phyloP scores from a whole-genome alignment of 2,888 invertebrate species.

The Seira musarum region DNA sequence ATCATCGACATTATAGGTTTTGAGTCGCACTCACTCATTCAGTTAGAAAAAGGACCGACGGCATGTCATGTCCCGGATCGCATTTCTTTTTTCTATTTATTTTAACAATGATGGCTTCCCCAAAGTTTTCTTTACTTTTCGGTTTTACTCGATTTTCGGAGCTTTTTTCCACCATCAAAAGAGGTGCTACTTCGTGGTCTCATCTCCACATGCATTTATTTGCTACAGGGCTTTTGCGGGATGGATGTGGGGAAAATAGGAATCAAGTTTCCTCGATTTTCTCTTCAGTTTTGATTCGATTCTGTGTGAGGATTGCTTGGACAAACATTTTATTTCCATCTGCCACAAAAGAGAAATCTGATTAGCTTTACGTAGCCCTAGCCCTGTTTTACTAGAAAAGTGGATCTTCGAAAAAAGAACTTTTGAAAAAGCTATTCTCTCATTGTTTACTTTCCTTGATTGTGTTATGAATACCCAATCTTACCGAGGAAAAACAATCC shows the following conservation, averaged over 20 bases:
- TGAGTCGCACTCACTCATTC: too few relatives aligned
- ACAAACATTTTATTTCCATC: constrained; percentile 69
- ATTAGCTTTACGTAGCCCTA: constrained; percentile 58
- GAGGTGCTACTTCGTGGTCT: too few relatives aligned
- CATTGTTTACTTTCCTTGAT: constrained; percentile 31
- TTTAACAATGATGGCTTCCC: constrained; percentile 67
- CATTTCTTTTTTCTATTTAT: constrained; percentile 70
- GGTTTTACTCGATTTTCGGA: neutral
- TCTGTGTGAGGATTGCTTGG: constrained; percentile 48
- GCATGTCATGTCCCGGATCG: constrained; percentile 65
- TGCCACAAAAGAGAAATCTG: constrained; percentile 64
- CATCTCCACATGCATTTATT: too few relatives aligned
- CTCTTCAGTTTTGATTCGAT: too few relatives aligned
- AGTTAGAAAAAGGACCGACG: constrained; percentile 55
- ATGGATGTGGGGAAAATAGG: constrained; percentile 41
- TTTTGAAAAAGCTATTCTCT: constrained; percentile 1
- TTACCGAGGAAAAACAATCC: too few relatives aligned
- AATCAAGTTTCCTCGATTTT: constrained; percentile 63
- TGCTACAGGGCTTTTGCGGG: constrained; percentile 63
- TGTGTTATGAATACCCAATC: constrained; percentile 69
- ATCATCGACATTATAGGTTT: neutral
- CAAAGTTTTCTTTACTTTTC: constrained; percentile 34
- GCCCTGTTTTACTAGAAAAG: too few relatives aligned
- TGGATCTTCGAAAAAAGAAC: too few relatives aligned
- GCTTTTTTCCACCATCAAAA: too few relatives aligned